A percentile compares a stretch with the other conserved stretches of the same genome.
These are phyloP conservation scores for Galaxea fascicularis DNA, from an alignment of 92 coral and sea anemone genomes.

Conservation along the genomic window DNA sequence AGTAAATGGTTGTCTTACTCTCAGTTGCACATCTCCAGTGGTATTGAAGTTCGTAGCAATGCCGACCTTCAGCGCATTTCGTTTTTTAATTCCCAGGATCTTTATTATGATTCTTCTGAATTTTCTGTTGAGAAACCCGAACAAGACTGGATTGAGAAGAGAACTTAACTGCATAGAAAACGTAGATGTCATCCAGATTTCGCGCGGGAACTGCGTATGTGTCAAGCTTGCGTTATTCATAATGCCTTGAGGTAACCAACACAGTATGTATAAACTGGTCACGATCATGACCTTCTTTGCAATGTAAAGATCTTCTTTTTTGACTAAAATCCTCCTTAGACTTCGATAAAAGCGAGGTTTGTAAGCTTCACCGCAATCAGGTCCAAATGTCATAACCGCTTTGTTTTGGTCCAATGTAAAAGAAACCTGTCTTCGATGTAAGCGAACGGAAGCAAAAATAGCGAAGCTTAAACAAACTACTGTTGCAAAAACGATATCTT, in stretches of 20 bases:
- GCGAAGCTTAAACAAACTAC: conserved; percentile 7
- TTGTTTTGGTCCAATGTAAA: neutral
- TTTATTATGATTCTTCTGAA: neutral
- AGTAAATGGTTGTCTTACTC: neutral
- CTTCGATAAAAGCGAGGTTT: neutral
- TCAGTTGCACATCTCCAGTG: neutral
- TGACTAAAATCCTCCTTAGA: neutral
- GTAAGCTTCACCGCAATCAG: neutral
- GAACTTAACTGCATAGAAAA: conserved; percentile 23
- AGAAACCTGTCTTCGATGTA: conserved; percentile 18
- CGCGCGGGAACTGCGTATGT: conserved; percentile 6
- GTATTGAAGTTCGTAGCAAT: neutral
- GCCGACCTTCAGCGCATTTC: neutral
- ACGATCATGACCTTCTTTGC: conserved; percentile 15
- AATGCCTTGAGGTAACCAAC: conserved; percentile 40
- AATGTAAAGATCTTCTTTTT: conserved; percentile 27
- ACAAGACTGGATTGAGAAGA: conserved; percentile 21
- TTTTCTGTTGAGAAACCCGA: conserved; percentile 40
- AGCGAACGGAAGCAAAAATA: conserved; percentile 15
- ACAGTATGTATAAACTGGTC: conserved; percentile 10
- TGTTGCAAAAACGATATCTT: conserved; percentile 3
- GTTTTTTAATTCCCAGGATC: neutral
- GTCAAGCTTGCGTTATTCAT: conserved; percentile 6
- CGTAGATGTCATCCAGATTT: conserved; percentile 23
- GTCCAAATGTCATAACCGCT: neutral